Conservation (phyloP, 2,888 invertebrate genomes). For the Portevinia maculata region DNA sequence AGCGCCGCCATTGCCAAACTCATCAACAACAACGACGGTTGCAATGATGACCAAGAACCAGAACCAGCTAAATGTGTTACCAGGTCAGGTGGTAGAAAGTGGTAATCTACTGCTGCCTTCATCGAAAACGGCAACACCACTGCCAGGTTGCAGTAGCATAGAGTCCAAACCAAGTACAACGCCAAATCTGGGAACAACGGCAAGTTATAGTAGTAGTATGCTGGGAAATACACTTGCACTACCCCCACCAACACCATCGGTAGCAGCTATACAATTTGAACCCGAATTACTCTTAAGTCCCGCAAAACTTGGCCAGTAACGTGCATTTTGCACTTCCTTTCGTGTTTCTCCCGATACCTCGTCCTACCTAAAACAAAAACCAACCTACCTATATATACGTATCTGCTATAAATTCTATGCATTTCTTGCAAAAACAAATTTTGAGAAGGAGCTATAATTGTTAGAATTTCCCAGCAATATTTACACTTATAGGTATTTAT, state of each 20-base stretch:
- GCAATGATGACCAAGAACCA: conserved; percentile 60
- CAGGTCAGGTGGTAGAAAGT: conserved; percentile 75
- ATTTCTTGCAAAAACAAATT: conserved; percentile 44
- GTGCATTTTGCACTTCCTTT: conserved; percentile 3
- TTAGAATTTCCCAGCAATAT: conserved; percentile 34
- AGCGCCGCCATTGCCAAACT: conserved; percentile 57
- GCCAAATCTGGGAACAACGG: conserved; percentile 43
- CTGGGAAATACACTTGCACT: conserved; percentile 66
- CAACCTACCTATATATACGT: conserved; percentile 13
- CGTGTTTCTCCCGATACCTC: conserved; percentile 12
- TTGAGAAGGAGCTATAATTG: conserved; percentile 41
- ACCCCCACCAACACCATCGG: conserved; percentile 60
- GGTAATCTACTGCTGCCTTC: conserved; percentile 78
- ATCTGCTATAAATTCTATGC: conserved; percentile 46
- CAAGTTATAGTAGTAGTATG: conserved; percentile 47
- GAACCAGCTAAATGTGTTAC: conserved; percentile 67
- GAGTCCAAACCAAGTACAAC: conserved; percentile 50
- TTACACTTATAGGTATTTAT: conserved; percentile 4
- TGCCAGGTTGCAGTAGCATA: conserved; percentile 58
- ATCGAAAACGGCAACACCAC: conserved; percentile 75
- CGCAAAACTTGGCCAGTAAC: conserved; percentile 82
- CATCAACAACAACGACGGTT: conserved; percentile 64
- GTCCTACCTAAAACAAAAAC: conserved; percentile 15
- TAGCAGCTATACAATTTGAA: conserved; percentile 78
- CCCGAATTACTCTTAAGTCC: conserved; percentile 83